Conservation (phyloP, 2,888 invertebrate genomes). For the Dermolepida albohirtum region DNA sequence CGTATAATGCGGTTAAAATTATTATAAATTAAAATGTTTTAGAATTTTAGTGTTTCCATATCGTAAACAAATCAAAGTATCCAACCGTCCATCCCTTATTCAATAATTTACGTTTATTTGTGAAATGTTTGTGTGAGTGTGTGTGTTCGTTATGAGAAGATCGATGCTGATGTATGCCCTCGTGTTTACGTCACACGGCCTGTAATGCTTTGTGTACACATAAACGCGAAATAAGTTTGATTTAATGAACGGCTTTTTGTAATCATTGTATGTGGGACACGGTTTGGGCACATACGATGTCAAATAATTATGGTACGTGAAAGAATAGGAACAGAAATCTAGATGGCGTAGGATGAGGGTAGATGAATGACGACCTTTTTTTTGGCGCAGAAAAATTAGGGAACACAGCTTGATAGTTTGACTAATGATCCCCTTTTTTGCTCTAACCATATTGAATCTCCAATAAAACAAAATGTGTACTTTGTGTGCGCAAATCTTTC, state of each 20-base stretch:
- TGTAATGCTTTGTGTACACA: conserved; percentile 14
- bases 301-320: conserved; percentile 20
- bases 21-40: no score
- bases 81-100: not conserved
- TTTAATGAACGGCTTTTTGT: conserved; percentile 25
- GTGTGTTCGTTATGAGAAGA: not conserved
- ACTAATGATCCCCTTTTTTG: no score
- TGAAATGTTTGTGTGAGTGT: conserved; percentile 1
- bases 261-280: conserved; percentile 9
- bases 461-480: no score
- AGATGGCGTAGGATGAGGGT: no score
- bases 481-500: no score
- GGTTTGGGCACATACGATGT: conserved; percentile 5
- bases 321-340: not conserved
- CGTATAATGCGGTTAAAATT: no score
- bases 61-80: not conserved
- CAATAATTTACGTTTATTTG: conserved; percentile 18
- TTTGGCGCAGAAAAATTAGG: no score
- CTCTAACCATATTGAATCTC: no score
- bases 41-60: no score
- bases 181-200: not conserved
- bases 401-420: no score
- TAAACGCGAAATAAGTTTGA: conserved; percentile 22
- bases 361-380: no score
- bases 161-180: conserved; percentile 14